Evolutionary conservation across 1,140 invertebrate genomes (phyloP).

Genomic region (Drosophila nikananu): DNA sequence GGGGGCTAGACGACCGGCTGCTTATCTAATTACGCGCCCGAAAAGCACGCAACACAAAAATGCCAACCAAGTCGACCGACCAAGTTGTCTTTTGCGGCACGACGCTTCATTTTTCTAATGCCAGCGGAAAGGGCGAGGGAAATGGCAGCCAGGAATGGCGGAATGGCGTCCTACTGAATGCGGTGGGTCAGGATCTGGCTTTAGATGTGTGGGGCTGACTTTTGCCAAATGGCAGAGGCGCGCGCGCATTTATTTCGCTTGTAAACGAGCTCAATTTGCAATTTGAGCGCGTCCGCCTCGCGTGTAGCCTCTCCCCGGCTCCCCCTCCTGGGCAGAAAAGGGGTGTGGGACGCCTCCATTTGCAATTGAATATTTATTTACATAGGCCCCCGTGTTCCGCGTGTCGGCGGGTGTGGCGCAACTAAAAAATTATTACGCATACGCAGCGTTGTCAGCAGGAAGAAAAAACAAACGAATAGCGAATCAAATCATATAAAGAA

Average conservation of each 20-base stretch:
- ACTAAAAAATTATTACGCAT: constrained; percentile 71
- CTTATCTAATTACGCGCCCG: constrained; percentile 77
- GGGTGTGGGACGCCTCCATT: constrained; percentile 36
- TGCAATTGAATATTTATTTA: constrained; percentile 77
- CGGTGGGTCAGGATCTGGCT: constrained; percentile 8
- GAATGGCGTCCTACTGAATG: not conserved
- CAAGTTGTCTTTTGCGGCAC: constrained; percentile 72
- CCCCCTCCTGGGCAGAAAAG: not conserved
- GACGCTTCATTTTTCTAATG: constrained; percentile 78
- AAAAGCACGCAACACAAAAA: constrained; percentile 75
- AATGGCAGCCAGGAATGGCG: not conserved
- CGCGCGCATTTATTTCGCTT: constrained; percentile 72
- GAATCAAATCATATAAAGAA: constrained; percentile 10
- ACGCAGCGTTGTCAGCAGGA: constrained; percentile 28
- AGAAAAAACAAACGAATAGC: not conserved
- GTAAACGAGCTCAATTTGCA: constrained; percentile 78
- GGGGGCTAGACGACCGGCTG: constrained; percentile 48
- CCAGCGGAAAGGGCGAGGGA: constrained; percentile 22
- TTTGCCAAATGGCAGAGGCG: constrained; percentile 60
- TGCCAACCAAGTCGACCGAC: constrained; percentile 40
- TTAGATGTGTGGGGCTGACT: constrained; percentile 27
- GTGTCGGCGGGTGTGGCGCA: constrained; percentile 53
- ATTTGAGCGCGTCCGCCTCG: constrained; percentile 71
- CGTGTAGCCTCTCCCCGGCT: constrained; percentile 2
- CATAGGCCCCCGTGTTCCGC: constrained; percentile 9